These are phyloP conservation scores for Leuciscus waleckii DNA, from an alignment of 2,797 vertebrate species.

Conservation along the genomic window DNA sequence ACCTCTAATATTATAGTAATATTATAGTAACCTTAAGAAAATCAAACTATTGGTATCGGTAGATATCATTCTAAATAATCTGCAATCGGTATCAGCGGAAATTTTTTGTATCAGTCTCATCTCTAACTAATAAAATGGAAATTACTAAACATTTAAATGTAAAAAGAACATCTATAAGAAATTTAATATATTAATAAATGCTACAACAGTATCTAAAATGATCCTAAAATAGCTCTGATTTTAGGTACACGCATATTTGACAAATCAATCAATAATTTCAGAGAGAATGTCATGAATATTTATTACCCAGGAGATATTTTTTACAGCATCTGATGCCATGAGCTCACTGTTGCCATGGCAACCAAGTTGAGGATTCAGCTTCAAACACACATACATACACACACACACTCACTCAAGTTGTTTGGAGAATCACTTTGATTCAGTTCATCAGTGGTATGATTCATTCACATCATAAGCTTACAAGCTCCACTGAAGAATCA, in stretches of 20 bases:
- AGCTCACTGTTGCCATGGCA: constrained; percentile 14
- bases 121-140: too few species aligned
- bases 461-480: not conserved
- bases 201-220: not conserved
- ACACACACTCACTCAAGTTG: not conserved
- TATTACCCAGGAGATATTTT: not conserved
- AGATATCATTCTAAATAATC: too few species aligned
- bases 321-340: not conserved
- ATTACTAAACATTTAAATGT: too few species aligned
- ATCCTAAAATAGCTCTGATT: not conserved
- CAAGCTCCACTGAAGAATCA: not conserved
- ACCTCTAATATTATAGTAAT: too few species aligned
- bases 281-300: not conserved
- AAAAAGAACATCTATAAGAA: not conserved
- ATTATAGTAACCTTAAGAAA: too few species aligned
- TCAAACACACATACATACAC: not conserved
- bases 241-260: not conserved
- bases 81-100: too few species aligned
- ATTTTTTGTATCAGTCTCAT: too few species aligned
- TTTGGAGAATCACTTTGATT: not conserved
- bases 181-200: not conserved
- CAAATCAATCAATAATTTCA: not conserved
- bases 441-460: not conserved
- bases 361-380: not conserved
- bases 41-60: too few species aligned